Evolutionary conservation across 2,113 vertebrate species (phyloP).

Genomic region (Heliornis fulica): DNA sequence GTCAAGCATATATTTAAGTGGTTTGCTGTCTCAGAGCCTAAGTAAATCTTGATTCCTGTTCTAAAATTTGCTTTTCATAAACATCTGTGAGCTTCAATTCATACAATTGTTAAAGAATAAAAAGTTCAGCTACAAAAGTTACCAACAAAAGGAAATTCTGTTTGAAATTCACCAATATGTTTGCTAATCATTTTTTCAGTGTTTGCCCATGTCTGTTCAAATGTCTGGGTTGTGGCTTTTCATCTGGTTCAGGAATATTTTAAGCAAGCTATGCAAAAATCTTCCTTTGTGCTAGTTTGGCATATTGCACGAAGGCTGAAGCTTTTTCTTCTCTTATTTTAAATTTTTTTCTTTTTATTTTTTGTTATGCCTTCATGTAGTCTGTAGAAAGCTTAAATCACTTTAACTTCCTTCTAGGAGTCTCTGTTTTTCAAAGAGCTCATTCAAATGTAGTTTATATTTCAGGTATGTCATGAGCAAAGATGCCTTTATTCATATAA

Average conservation of each 20-base stretch:
- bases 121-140: constrained; percentile 48
- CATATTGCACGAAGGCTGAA: not conserved
- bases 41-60: constrained; percentile 34
- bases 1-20: constrained; percentile 21
- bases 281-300: not conserved
- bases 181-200: constrained; percentile 55
- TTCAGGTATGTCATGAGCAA: not conserved
- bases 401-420: constrained; percentile 5
- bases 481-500: constrained; percentile 4
- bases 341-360: too few relatives aligned
- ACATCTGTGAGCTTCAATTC: constrained; percentile 12
- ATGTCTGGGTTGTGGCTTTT: constrained; percentile 50
- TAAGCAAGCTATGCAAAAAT: constrained; percentile 54
- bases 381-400: constrained; percentile 2
- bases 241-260: constrained; percentile 48
- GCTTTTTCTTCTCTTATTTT: not conserved
- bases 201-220: constrained; percentile 48
- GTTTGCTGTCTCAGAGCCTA: not conserved
- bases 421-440: not conserved
- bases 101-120: constrained; percentile 1
- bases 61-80: constrained; percentile 59
- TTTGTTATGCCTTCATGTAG: not conserved
- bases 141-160: constrained; percentile 35
- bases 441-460: not conserved
- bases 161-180: constrained; percentile 45